Conservation (phyloP, 2,113 vertebrate species). For the Glaucomys volans region DNA sequence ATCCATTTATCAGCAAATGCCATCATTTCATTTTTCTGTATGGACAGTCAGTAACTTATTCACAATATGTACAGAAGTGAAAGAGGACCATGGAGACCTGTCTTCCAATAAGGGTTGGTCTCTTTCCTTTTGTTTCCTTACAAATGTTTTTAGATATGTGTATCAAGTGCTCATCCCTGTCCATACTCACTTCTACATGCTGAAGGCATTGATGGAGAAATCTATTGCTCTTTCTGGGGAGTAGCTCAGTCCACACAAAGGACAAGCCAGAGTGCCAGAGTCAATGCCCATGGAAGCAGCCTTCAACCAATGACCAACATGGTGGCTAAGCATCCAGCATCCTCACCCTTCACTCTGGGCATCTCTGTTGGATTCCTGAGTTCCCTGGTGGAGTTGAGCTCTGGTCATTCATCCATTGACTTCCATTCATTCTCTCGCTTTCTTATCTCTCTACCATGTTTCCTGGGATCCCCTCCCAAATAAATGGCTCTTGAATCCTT, state of each 20-base stretch:
- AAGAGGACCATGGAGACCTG: background rate
- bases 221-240: background rate
- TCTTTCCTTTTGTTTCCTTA: background rate
- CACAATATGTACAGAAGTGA: background rate
- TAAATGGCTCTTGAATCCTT: background rate
- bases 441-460: background rate
- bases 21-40: no score
- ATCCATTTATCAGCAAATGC: no score
- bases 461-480: background rate
- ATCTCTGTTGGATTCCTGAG: background rate
- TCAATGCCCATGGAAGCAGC: background rate
- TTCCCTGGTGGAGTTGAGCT: background rate
- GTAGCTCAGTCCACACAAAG: background rate
- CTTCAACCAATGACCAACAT: background rate
- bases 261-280: background rate
- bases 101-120: background rate
- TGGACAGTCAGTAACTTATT: no score
- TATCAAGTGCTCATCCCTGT: background rate
- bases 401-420: background rate
- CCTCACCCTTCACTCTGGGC: background rate
- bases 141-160: background rate
- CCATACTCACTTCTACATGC: background rate
- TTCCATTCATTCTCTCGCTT: background rate
- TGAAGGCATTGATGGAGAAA: background rate
- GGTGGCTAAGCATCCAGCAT: background rate